Evolutionary conservation across 92 coral and sea anemone genomes (phyloP), one percentile per base, ranked within the genome.

Genomic region (Parazoanthus atlanticus): DNA sequence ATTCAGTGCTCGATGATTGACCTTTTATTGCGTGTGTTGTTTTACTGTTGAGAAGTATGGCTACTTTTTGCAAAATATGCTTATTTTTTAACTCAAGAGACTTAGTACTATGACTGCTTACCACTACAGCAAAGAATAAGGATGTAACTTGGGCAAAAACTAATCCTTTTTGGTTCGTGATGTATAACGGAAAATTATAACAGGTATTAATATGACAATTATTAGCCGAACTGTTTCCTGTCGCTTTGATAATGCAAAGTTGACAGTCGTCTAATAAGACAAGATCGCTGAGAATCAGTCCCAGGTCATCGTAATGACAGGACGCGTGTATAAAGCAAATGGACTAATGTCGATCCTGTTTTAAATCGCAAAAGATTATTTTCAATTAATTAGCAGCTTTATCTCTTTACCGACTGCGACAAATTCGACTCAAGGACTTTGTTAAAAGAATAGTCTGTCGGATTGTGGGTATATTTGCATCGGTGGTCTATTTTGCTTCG

Each of bases 391-490:
- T 84, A 69, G 67, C 87, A 71, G 46, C 75, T 49, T 80, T 31
- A 17, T 47, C 49, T 84, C 65, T 84, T 40, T 43, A 30, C 65
- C 28, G 54, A 84, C 38, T 70, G 36, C 77, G 61, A 84, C 87
- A 69, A 84, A 69, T 84, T 67, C 54, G 87, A n/a, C 78, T 84
- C 78, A 49, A 71, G 87, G 87, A 84, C 78, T 43, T 84, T 70
- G 77, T 83, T 83, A 83, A 83, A 83, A 83, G 66, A 83, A 83
- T 25, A 41, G 30, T 40, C 87, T 36, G 29, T 28, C 9, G 38
- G 33, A 31, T 32, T 25, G 6, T 69, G 3, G 17, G 28, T 33
- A 19, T 1, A 0, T 41, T 8, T 69, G 82, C 23, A 21, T 33
- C 66, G 78, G 87, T 84, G 87, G 78, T 70, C 78, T 43, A 26